phyloP scores from a whole-genome alignment of 1,140 invertebrate species.

The Camponotus vicinus region DNA sequence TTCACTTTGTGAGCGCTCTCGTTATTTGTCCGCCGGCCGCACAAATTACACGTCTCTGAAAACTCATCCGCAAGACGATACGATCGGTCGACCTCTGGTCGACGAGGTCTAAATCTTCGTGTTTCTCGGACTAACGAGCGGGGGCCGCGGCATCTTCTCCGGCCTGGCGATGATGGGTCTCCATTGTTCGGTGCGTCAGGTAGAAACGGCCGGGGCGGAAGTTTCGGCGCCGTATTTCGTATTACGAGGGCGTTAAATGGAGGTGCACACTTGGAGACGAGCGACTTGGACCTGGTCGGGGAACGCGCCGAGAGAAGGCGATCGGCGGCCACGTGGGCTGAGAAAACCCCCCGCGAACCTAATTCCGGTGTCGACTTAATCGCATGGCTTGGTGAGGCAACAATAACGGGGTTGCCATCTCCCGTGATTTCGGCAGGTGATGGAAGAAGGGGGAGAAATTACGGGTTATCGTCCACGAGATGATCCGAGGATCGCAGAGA shows the following conservation, averaged over 20 bases:
- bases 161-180: slow-evolving; percentile 68
- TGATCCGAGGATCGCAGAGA: not conserved
- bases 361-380: slow-evolving; percentile 53
- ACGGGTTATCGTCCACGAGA: slow-evolving; percentile 37
- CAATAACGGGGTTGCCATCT: slow-evolving; percentile 40
- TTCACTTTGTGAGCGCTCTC: not conserved
- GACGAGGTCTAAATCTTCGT: slow-evolving; percentile 53
- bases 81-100: slow-evolving; percentile 42
- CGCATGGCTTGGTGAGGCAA: slow-evolving; percentile 28
- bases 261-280: not conserved
- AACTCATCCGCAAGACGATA: slow-evolving; percentile 27
- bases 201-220: slow-evolving; percentile 41
- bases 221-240: slow-evolving; percentile 21
- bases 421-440: slow-evolving; percentile 59
- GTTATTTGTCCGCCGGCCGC: not conserved
- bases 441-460: slow-evolving; percentile 29
- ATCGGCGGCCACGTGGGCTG: not conserved
- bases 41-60: slow-evolving; percentile 23
- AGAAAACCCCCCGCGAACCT: slow-evolving; percentile 33
- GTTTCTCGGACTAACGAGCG: slow-evolving; percentile 65
- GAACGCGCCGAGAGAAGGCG: slow-evolving; percentile 6
- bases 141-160: slow-evolving; percentile 41
- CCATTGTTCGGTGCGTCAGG: slow-evolving; percentile 67
- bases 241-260: slow-evolving; percentile 44
- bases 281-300: slow-evolving; percentile 5